These are phyloP conservation scores for Cephalopachus bancanus DNA, from an alignment of 2,797 vertebrate genomes.

Conservation along the genomic window DNA sequence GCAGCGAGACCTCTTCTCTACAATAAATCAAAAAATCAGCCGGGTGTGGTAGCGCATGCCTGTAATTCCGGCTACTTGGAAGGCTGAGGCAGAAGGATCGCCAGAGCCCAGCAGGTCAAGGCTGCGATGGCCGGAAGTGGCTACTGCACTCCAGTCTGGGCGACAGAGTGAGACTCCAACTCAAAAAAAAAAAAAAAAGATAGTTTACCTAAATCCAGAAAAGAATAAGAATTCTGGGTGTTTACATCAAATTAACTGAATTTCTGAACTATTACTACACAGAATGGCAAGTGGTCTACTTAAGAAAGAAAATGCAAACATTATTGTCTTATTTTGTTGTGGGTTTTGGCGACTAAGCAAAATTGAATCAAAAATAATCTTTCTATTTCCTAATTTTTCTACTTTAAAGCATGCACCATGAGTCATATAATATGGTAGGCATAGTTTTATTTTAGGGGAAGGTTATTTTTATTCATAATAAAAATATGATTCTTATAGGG, in stretches of 20 bases:
- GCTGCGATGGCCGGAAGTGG: no score
- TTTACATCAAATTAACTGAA: conserved; percentile 25
- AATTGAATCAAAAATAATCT: conserved; percentile 63
- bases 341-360: conserved; percentile 71
- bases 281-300: conserved; percentile 25
- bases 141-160: no score
- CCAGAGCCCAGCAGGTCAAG: no score
- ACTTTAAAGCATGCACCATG: neutral
- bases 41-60: fast-evolving
- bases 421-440: neutral
- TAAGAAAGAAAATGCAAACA: conserved; percentile 21
- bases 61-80: no score
- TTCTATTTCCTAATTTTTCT: conserved; percentile 29
- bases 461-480: conserved; percentile 39
- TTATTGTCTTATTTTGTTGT: conserved; percentile 32
- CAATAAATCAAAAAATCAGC: no score
- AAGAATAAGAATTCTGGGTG: neutral
- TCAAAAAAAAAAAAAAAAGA: neutral
- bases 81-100: no score
- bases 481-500: neutral
- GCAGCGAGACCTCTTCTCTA: no score
- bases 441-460: conserved; percentile 22
- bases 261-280: conserved; percentile 42
- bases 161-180: no score
- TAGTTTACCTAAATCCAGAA: neutral